phyloP scores from a whole-genome alignment of 92 coral and sea anemone genomes.

The Nematostella vectensis region DNA sequence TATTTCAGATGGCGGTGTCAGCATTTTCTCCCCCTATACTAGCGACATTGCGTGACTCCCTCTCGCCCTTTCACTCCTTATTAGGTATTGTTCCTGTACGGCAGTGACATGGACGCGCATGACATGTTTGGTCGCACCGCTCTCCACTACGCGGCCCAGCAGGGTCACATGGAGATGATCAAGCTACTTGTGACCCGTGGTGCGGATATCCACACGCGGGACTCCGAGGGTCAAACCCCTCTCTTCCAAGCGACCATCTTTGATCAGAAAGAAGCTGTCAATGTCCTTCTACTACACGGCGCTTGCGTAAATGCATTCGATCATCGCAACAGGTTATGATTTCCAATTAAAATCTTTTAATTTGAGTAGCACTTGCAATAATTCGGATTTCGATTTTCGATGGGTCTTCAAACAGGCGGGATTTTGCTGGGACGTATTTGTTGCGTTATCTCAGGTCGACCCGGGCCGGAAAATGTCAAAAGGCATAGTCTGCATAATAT shows the following conservation, averaged over 20 bases:
- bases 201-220: conserved; percentile 50
- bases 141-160: conserved; percentile 71
- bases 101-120: conserved; percentile 60
- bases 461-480: too few relatives aligned
- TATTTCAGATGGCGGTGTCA: too few relatives aligned
- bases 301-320: conserved; percentile 48
- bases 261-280: conserved; percentile 44
- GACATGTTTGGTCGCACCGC: conserved; percentile 81
- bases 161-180: conserved; percentile 59
- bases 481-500: too few relatives aligned
- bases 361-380: background rate
- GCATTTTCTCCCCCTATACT: too few relatives aligned
- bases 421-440: too few relatives aligned
- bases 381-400: background rate
- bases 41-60: too few relatives aligned
- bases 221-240: conserved; percentile 69
- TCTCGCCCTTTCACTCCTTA: too few relatives aligned
- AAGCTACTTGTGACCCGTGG: conserved; percentile 45
- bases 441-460: too few relatives aligned
- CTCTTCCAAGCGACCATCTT: conserved; percentile 55
- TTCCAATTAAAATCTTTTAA: background rate
- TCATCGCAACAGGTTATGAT: conserved; percentile 5
- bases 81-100: conserved; percentile 37
- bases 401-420: too few relatives aligned
- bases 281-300: conserved; percentile 45